phyloP scores from a whole-genome alignment of 2,797 vertebrate genomes.

The Percopsis omiscomaycus region DNA sequence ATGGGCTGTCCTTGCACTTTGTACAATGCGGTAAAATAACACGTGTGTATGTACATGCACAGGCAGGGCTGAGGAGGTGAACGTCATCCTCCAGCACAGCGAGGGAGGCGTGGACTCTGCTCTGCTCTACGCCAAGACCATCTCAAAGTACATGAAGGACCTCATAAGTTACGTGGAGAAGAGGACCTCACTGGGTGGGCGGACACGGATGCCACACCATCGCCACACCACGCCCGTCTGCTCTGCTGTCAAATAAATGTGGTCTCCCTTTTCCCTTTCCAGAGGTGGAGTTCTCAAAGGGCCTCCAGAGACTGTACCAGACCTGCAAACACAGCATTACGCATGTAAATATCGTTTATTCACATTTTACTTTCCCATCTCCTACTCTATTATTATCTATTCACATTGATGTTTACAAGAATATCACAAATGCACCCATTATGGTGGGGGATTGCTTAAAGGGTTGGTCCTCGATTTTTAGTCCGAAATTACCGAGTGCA shows the following conservation, averaged over 20 bases:
- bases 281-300: constrained; percentile 94
- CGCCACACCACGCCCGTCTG: no score
- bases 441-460: no score
- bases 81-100: constrained; percentile 88
- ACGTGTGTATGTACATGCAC: constrained; percentile 25
- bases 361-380: no score
- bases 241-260: background rate
- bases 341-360: constrained; percentile 69
- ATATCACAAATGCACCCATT: background rate
- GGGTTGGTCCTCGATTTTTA: no score
- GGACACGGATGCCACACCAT: background rate
- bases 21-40: background rate
- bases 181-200: constrained; percentile 84
- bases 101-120: constrained; percentile 91
- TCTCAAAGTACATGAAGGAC: constrained; percentile 97
- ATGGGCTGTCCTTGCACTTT: background rate
- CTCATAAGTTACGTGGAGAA: constrained; percentile 90
- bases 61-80: constrained; percentile 83
- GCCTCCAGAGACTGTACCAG: constrained; percentile 90
- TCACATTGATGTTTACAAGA: background rate
- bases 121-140: constrained; percentile 87
- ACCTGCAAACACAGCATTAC: constrained; percentile 87
- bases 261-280: constrained; percentile 15
- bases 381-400: background rate
- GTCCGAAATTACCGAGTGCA: no score